Conservation (phyloP, 2,113 vertebrate genomes). For the Cyphomyrus plagiostoma region DNA sequence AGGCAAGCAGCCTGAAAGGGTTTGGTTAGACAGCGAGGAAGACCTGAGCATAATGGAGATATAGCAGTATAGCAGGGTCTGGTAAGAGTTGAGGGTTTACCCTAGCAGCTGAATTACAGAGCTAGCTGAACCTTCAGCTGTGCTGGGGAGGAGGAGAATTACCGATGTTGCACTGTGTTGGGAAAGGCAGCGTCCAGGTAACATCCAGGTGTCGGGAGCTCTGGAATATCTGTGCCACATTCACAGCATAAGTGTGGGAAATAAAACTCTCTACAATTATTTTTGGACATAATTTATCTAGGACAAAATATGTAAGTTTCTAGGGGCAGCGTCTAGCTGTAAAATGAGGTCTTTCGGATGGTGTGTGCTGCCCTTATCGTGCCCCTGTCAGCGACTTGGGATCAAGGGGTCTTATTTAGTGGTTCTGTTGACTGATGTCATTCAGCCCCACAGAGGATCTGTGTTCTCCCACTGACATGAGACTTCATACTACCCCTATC, state of each 20-base stretch:
- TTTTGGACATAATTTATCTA: not conserved
- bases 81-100: not conserved
- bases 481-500: constrained; percentile 23
- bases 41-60: not conserved
- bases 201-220: not conserved
- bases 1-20: not conserved
- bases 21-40: not conserved
- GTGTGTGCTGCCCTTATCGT: not conserved
- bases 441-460: not conserved
- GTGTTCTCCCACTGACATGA: constrained; percentile 13
- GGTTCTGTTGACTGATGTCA: not conserved
- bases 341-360: not conserved
- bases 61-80: not conserved
- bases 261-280: constrained; percentile 8
- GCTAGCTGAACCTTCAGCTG: not conserved
- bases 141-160: not conserved
- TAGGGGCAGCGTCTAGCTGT: not conserved
- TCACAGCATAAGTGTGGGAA: not conserved
- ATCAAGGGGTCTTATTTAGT: not conserved
- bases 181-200: not conserved
- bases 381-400: not conserved
- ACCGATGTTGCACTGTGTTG: not conserved
- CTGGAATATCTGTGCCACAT: not conserved
- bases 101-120: not conserved
- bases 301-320: not conserved